These are phyloP conservation scores for Branchellion lobata DNA, from an alignment of 2,888 invertebrate species.

Conservation along the genomic window DNA sequence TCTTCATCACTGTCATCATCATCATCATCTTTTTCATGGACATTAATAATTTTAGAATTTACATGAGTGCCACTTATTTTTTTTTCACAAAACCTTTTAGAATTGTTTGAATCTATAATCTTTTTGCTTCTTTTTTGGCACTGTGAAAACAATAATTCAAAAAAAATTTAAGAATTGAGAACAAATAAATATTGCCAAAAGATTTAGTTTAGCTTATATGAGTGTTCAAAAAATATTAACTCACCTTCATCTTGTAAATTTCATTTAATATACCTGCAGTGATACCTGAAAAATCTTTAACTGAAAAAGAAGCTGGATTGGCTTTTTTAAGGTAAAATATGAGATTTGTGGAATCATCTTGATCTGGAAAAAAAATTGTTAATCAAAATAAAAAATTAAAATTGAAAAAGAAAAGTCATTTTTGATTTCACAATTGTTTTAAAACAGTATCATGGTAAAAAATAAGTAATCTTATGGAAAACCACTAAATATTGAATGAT, in stretches of 20 bases:
- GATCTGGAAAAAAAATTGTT: neutral
- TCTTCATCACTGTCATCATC: slow-evolving; percentile 19
- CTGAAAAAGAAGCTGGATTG: neutral
- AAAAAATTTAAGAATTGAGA: too few species aligned
- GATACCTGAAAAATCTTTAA: neutral
- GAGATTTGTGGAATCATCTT: neutral
- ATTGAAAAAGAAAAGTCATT: too few species aligned
- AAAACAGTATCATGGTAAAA: too few species aligned
- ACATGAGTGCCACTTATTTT: neutral
- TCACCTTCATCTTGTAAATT: neutral
- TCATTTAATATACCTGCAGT: neutral
- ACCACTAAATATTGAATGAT: too few species aligned
- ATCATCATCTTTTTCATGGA: slow-evolving; percentile 7
- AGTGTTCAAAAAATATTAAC: too few species aligned
- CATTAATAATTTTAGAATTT: neutral
- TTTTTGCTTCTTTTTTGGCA: slow-evolving; percentile 43
- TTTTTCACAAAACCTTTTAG: too few species aligned
- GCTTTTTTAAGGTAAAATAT: neutral
- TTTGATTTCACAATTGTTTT: too few species aligned
- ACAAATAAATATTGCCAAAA: too few species aligned
- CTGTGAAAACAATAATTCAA: too few species aligned
- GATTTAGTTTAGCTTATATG: too few species aligned
- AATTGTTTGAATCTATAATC: neutral
- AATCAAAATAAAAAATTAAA: too few species aligned
- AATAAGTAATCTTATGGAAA: too few species aligned